Evolutionary conservation across 2,113 vertebrate species (phyloP), one percentile per base, ranked within the genome.

Genomic region (Solea senegalensis): DNA sequence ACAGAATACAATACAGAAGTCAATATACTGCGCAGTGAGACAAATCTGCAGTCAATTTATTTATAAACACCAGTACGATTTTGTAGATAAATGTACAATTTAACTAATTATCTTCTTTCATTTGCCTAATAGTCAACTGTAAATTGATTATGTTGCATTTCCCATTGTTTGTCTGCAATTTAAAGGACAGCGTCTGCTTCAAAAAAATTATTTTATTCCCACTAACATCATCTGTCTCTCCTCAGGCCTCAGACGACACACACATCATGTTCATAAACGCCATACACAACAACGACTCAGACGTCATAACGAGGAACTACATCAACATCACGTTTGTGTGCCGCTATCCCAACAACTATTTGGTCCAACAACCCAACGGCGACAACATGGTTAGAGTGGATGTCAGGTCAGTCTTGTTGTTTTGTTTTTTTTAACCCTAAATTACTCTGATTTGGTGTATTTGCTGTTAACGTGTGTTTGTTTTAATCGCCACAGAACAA

Each of bases 261-360:
- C 84, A 92, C 78, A 92, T 89, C 76, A 90, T 94, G 92, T 94
- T 95, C 81, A 85, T 60, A 1, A 95, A 94, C 84, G 92, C 90
- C 26, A 93, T 91, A 76, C 92, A 91, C 78, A 95, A 93, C 65
- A 95, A 94, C 13, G 86, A 93, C 12, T 88, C 92, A 0, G 89
- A 90, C 1, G 9, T 76, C n/a, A 91, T 92, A 66, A 94, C 91
- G 7, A 92, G 94, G 80, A 93, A 85, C 51, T 94, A 95, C 49
- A 88, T 92, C 75, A 95, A 92, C 82, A 94, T 91, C 26, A 93
- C 82, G 0, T 93, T 95, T 78, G 87, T 91, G 45, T 95, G 93
- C 72, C 93, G 93, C 26, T 95, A 94, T 76, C 93, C 94, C 54
- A 50, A 92, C 54, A 94, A 89, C 86, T 94, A 94, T 79, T 86